Evolutionary conservation across 2,113 vertebrate genomes (phyloP).

Genomic region (Corydoras maculifer): DNA sequence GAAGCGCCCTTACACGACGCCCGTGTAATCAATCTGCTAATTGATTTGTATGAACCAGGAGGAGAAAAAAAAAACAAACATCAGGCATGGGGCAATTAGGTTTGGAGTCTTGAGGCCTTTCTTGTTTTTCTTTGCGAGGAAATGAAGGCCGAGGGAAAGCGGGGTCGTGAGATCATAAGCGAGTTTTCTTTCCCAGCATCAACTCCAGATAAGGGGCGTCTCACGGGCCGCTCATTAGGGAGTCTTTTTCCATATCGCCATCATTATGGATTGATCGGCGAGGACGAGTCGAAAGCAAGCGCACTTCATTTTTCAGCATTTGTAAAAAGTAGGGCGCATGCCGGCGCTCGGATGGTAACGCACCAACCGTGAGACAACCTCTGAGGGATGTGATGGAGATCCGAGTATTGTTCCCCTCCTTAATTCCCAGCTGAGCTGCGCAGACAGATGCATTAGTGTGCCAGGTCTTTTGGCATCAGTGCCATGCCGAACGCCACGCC

Average conservation of each 20-base stretch:
- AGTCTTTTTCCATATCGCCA: no score
- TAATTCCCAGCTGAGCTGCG: background rate
- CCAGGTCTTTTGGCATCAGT: background rate
- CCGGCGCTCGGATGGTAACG: no score
- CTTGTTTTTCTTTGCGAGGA: background rate
- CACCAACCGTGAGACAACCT: no score
- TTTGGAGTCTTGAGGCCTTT: slow-evolving; percentile 11
- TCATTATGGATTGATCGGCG: no score
- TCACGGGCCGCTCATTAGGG: no score
- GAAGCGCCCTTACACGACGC: slow-evolving; percentile 5
- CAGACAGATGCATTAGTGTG: slow-evolving; percentile 41
- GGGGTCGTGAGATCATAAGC: background rate
- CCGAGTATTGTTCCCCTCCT: background rate
- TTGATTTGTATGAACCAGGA: background rate
- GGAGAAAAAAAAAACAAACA: background rate
- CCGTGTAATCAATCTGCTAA: slow-evolving; percentile 17
- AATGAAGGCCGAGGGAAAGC: background rate
- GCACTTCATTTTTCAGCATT: no score
- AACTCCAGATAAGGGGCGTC: no score
- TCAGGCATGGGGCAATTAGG: slow-evolving; percentile 10
- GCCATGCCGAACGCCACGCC: slow-evolving; percentile 48
- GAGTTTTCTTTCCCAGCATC: background rate
- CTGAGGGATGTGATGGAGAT: background rate
- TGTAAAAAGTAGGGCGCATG: no score
- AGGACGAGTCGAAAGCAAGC: no score